A percentile compares a stretch with the other conserved stretches of the same genome.
Conservation (phyloP, 2,888 invertebrate genomes). For the Caenorhabditis wallacei region DNA sequence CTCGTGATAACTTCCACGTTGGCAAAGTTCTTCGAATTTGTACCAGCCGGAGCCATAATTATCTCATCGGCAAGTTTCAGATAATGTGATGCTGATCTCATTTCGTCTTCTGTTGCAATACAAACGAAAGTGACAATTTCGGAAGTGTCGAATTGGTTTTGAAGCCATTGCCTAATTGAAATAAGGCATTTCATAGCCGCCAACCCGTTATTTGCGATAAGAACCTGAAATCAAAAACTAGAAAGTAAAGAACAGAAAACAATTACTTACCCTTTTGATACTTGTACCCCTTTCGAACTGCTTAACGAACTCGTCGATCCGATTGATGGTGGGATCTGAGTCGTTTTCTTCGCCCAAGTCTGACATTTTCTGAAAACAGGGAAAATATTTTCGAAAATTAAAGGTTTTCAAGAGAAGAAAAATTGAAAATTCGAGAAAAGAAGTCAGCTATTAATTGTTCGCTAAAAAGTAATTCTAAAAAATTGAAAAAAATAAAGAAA, state of each 20-base stretch:
- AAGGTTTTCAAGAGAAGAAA: neutral
- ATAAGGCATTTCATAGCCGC: conserved; percentile 62
- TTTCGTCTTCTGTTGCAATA: conserved; percentile 59
- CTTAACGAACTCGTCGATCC: conserved; percentile 51
- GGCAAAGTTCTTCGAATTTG: conserved; percentile 99
- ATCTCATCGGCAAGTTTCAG: conserved; percentile 99
- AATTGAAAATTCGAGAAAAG: neutral
- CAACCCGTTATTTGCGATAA: conserved; percentile 63
- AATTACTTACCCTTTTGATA: conserved; percentile 40
- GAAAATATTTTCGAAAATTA: neutral
- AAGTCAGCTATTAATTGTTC: too few species aligned
- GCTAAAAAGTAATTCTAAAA: too few species aligned
- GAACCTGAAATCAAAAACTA: conserved; percentile 47
- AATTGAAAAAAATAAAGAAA: too few species aligned
- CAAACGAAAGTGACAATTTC: conserved; percentile 50
- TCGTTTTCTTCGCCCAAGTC: conserved; percentile 46
- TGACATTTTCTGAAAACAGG: conserved; percentile 51
- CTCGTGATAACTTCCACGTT: conserved; percentile 98
- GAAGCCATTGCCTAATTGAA: conserved; percentile 59
- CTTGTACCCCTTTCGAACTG: conserved; percentile 33
- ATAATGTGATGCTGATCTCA: conserved; percentile 87
- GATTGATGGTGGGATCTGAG: conserved; percentile 3
- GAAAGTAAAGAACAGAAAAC: neutral
- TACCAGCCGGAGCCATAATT: conserved; percentile 96
- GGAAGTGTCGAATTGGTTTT: conserved; percentile 38